A percentile compares a stretch with the other conserved stretches of the same genome.
Evolutionary conservation across 2,113 vertebrate genomes (phyloP).

Genomic region (Ochotona curzoniae): DNA sequence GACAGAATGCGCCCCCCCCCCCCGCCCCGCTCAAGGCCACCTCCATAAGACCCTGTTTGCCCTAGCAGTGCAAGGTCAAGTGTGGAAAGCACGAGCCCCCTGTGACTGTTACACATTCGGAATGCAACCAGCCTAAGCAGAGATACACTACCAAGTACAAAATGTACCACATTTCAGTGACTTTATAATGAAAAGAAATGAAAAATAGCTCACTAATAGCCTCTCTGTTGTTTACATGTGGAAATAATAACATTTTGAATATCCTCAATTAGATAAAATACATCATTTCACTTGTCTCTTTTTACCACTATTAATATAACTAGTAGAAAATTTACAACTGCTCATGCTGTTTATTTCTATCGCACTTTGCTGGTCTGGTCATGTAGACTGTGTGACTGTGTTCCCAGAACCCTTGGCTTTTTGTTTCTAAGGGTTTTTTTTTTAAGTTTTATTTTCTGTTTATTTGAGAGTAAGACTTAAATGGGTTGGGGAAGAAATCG

Average conservation of each 20-base stretch:
- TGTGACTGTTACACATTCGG: not conserved
- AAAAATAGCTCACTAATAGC: not conserved
- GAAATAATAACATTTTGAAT: not conserved
- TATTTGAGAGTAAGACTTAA: too few relatives aligned
- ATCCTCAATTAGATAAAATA: not conserved
- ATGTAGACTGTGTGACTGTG: not conserved
- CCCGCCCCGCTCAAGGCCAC: too few relatives aligned
- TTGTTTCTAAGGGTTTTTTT: too few relatives aligned
- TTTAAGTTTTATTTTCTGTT: too few relatives aligned
- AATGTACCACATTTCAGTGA: not conserved
- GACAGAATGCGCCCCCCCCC: too few relatives aligned
- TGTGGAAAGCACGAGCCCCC: not conserved
- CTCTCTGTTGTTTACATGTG: not conserved
- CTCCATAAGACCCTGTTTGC: not conserved
- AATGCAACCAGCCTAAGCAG: not conserved
- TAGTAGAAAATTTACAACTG: not conserved
- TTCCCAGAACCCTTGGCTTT: not conserved
- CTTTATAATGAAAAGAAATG: not conserved
- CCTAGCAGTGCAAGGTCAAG: not conserved
- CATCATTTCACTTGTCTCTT: not conserved
- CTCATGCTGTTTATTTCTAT: not conserved
- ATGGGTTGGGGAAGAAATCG: too few relatives aligned
- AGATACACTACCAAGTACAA: not conserved
- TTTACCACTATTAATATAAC: not conserved
- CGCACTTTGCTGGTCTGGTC: fast-evolving